Evolutionary conservation across 2,113 vertebrate species (phyloP).

Genomic region (Anarhynchus alexandrinus): DNA sequence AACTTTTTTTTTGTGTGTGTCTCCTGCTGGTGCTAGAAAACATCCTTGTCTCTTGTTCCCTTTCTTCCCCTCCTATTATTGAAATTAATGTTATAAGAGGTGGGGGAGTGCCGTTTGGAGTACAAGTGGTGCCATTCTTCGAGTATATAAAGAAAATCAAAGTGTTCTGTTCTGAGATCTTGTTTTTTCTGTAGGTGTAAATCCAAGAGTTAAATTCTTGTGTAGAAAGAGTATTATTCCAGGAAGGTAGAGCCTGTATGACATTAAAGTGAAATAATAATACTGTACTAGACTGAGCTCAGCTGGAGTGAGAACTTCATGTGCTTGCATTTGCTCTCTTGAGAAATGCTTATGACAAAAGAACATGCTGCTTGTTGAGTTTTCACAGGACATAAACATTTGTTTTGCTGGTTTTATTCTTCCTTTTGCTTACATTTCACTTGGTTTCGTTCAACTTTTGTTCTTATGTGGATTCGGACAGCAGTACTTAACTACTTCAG

Average conservation of each 20-base stretch:
- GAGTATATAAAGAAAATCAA: background rate
- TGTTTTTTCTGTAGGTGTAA: background rate
- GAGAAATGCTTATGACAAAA: background rate
- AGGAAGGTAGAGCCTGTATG: background rate
- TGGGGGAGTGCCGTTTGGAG: background rate
- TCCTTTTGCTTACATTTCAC: background rate
- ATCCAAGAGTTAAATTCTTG: background rate
- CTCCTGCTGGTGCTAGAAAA: background rate
- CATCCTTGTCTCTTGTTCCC: background rate
- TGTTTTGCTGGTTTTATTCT: background rate
- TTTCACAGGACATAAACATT: background rate
- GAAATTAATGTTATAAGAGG: background rate
- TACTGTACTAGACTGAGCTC: background rate
- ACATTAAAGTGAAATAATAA: background rate
- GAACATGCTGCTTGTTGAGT: background rate
- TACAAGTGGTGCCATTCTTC: background rate
- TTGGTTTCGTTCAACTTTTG: background rate
- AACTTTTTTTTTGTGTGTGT: too few relatives aligned
- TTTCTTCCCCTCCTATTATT: background rate
- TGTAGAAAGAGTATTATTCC: background rate
- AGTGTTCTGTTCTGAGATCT: background rate
- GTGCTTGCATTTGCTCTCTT: background rate
- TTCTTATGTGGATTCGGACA: background rate
- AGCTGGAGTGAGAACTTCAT: background rate
- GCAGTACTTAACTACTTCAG: background rate